Base-by-base conservation (phyloP, 2,113 vertebrate genomes). In the Corythoichthys intestinalis region DNA sequence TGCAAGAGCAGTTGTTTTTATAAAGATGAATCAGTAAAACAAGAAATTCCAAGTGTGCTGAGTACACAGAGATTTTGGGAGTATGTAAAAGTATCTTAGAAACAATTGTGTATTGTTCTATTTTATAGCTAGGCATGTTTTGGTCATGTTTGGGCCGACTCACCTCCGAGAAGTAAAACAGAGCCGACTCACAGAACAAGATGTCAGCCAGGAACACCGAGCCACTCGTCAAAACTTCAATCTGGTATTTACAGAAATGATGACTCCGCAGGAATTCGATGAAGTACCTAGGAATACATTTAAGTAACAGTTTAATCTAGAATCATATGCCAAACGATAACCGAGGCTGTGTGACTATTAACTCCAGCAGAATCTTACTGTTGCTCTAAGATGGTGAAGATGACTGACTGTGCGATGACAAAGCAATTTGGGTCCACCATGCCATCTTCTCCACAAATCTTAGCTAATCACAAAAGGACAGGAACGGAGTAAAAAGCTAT, bases 221-320 rank as follows among this genome's bases (percentile, higher is more conserved):
- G 79, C 97, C 97, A 14, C 97, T 98, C 57, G 97, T 99, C 93
- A 99, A 94, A 92, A 98, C 97, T 93, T 99, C 97, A 38, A 99
- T 99, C 93, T 99, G 97, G 82, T 99, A 99, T 94, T 98, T 98
- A 92, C 97, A 99, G 93, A 98, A 99, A 90, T 99, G 94, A 77
- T 98, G 97, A 90, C 96, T 99, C 72, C 96, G 89, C 84, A 99
- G 82, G 91, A 98, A 99, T 78, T 98, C 96, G 59, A 79, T 95
- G 94, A 99, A 99, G 95, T 98, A 95, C 94, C 97, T 99, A 91
- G 68, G 83, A 81, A 68, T 37, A 49, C 74, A 65, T 83, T 8
- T 60, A 53, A 15, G 71, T 20, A 48, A 47, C 11, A 0, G 0
- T 49, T 34, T 14, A 12, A 4, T 60, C 62, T 66, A 74, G 56